Conservation (phyloP, 2,113 vertebrate genomes). For the Dasyornis broadbenti region DNA sequence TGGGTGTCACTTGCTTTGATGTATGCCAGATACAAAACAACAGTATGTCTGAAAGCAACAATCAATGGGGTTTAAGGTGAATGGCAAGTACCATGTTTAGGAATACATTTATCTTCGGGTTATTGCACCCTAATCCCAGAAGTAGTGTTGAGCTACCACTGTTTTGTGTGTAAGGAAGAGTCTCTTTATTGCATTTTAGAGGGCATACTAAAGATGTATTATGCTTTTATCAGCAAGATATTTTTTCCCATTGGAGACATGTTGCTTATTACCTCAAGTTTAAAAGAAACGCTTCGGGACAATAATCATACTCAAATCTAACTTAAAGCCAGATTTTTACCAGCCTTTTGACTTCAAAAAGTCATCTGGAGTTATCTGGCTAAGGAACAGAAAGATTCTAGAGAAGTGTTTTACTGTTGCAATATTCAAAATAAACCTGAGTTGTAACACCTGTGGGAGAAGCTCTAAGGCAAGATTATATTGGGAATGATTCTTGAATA, state of each 20-base stretch:
- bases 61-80: background rate
- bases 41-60: background rate
- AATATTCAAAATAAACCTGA: background rate
- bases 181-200: background rate
- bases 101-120: background rate
- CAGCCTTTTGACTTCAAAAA: background rate
- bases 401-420: background rate
- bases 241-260: background rate
- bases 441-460: background rate
- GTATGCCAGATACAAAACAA: background rate
- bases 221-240: background rate
- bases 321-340: background rate
- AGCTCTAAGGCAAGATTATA: background rate
- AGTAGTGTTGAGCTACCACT: background rate
- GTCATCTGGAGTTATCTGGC: background rate
- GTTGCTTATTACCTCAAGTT: background rate
- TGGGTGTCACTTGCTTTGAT: conserved; percentile 19
- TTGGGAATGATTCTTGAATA: background rate
- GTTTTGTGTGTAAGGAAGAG: background rate
- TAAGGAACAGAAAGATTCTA: background rate
- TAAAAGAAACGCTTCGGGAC: background rate
- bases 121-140: background rate
- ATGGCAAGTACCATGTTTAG: background rate
- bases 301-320: background rate
- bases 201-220: background rate